Base-by-base conservation (phyloP, 1,140 invertebrate species). In the Pogonomyrmex californicus region DNA sequence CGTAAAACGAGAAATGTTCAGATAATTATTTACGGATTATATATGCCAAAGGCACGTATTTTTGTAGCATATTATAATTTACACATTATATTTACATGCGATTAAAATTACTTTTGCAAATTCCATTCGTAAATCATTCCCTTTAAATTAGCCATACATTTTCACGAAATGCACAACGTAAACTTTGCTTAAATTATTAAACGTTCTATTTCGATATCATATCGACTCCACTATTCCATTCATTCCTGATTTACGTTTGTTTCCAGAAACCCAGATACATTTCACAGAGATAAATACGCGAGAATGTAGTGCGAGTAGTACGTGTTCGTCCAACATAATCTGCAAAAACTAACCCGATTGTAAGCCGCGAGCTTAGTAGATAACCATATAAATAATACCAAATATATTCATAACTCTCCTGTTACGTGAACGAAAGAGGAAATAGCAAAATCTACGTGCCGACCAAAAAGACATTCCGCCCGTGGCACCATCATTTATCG, bases 401-500 rank as follows among this genome's bases (percentile, higher is more conserved):
- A 82, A 82, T 82, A 82, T 82, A 73, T 82, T 70, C 51, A 47
- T 36, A 75, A 38, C n/a, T 60, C 9, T n/a, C 5, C 3, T 5
- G 49, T 56, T 23, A 33, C n/a, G 12, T 17, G 5, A 56, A 60
- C 17, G 68, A 33, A 17, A 54, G 54, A 58, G 38, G 49, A 17
- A 17, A 36, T 6, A 44, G 12, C 68, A 33, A 73, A 75, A 75
- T 83, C 54, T 38, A 33, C 14, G 36, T 38, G 14, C 30, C 41
- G 41, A 33, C 54, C 33, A 60, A 75, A 73, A 75, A 62, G 68
- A 83, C 44, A 44, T 75, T 36, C 30, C 30, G 10, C 56, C 30
- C 4, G 54, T 38, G n/a, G 54, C 41, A 38, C 68, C 66, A 83
- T 83, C 68, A 75, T 83, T 83, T 83, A 75, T 83, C 79, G 68